Evolutionary conservation across 2,888 invertebrate genomes (phyloP).

Genomic region (Diloba caeruleocephala): DNA sequence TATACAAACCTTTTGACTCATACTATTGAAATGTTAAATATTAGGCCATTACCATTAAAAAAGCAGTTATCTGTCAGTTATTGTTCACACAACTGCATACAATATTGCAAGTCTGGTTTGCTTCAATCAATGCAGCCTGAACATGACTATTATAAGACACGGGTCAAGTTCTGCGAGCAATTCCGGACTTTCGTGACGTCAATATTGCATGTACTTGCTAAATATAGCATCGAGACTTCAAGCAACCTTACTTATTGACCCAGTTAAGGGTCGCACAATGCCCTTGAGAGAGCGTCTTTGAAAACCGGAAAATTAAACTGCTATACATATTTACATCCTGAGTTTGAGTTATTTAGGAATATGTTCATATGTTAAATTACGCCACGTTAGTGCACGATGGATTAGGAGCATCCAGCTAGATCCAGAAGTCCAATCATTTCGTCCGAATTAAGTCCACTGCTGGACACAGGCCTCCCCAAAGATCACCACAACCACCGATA

Average conservation of each 20-base stretch:
- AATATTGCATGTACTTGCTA: slow-evolving; percentile 68
- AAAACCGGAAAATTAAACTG: slow-evolving; percentile 31
- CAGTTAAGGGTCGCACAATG: slow-evolving; percentile 54
- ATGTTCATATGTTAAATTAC: slow-evolving; percentile 1
- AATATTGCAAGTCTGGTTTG: neutral
- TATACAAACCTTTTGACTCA: too few species aligned
- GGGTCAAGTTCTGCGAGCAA: slow-evolving; percentile 69
- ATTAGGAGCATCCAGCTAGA: too few species aligned
- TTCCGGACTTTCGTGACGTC: slow-evolving; percentile 74
- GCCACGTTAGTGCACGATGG: too few species aligned
- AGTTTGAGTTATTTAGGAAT: neutral
- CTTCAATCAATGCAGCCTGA: slow-evolving; percentile 24
- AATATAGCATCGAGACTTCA: slow-evolving; percentile 65
- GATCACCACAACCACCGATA: too few species aligned
- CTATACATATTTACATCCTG: slow-evolving; percentile 13
- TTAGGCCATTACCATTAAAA: too few species aligned
- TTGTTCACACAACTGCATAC: neutral
- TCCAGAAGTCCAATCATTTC: too few species aligned
- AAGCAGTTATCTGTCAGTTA: neutral
- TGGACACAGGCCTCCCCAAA: too few species aligned
- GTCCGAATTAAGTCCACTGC: too few species aligned
- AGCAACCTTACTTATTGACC: slow-evolving; percentile 65
- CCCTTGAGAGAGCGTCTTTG: slow-evolving; percentile 38
- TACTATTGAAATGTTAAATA: too few species aligned
- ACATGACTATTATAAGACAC: slow-evolving; percentile 36